Conservation (phyloP, 2,888 invertebrate genomes). For the Colletes collaris region DNA sequence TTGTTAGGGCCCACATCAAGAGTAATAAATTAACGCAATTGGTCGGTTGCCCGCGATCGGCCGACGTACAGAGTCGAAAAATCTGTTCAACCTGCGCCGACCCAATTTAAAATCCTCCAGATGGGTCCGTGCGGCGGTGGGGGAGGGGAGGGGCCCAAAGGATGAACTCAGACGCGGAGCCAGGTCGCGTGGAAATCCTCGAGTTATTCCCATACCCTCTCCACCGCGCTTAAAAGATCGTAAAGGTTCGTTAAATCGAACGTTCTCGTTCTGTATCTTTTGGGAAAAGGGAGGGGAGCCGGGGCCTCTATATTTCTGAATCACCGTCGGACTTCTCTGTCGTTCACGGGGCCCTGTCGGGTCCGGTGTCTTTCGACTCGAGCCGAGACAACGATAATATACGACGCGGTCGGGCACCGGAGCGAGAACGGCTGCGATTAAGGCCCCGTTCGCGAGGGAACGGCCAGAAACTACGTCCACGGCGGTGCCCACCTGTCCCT, state of each 20-base stretch:
- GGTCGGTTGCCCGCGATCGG: too few species aligned
- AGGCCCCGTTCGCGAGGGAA: constrained; percentile 60
- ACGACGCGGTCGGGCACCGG: constrained; percentile 53
- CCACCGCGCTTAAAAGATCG: constrained; percentile 25
- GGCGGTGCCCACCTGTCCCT: constrained; percentile 64
- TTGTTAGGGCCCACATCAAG: too few species aligned
- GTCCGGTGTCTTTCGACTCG: neutral
- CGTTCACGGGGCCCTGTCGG: constrained; percentile 16
- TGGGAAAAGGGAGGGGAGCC: too few species aligned
- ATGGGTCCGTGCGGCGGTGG: too few species aligned
- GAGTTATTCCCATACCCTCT: constrained; percentile 20
- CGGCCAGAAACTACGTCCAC: constrained; percentile 53
- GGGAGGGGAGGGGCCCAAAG: neutral
- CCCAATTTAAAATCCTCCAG: too few species aligned
- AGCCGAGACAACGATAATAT: constrained; percentile 56
- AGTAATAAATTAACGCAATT: too few species aligned
- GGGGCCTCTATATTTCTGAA: neutral
- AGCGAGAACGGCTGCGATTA: constrained; percentile 68
- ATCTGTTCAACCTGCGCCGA: too few species aligned
- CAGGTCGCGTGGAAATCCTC: constrained; percentile 4
- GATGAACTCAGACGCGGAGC: neutral
- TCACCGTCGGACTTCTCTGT: neutral
- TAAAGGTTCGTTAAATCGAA: constrained; percentile 53
- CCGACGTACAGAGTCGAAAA: too few species aligned
- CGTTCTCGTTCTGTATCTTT: constrained; percentile 32